A percentile compares a stretch with the other conserved stretches of the same genome.
phyloP scores from a whole-genome alignment of 2,888 invertebrate species.

The Spodoptera exigua region DNA sequence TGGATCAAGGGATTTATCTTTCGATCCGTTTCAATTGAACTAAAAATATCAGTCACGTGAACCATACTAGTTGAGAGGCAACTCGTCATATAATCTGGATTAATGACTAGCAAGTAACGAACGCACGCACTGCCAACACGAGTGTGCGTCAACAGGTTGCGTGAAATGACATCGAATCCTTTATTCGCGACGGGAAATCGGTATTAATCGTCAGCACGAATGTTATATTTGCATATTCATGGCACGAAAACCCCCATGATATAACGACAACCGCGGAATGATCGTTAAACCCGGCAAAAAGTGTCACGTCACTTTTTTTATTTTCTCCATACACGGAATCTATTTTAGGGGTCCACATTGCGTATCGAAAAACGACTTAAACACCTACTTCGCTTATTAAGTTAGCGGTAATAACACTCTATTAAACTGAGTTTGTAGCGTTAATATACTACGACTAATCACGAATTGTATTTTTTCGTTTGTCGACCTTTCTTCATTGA shows the following conservation, averaged over 20 bases:
- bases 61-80: constrained; percentile 2
- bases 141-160: constrained; percentile 68
- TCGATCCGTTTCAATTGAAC: constrained; percentile 4
- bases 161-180: constrained; percentile 61
- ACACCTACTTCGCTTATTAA: constrained; percentile 31
- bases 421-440: constrained; percentile 31
- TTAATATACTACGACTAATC: constrained; percentile 32
- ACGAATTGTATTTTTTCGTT: constrained; percentile 27
- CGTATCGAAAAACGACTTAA: constrained; percentile 30
- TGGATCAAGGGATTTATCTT: constrained; percentile 3
- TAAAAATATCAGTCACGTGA: constrained; percentile 15
- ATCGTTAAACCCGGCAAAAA: constrained; percentile 75
- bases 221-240: constrained; percentile 81
- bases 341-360: constrained; percentile 56
- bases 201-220: constrained; percentile 73
- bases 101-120: constrained; percentile 39
- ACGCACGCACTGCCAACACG: constrained; percentile 4
- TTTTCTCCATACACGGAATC: constrained; percentile 63
- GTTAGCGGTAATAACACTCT: constrained; percentile 33
- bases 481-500: constrained; percentile 3
- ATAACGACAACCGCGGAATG: constrained; percentile 74
- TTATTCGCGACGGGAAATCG: constrained; percentile 71
- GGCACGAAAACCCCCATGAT: constrained; percentile 74
- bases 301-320: constrained; percentile 73
- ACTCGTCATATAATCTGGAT: constrained; percentile 25